Conservation (phyloP, 2,888 invertebrate species). For the Lochmaea crataegi region DNA sequence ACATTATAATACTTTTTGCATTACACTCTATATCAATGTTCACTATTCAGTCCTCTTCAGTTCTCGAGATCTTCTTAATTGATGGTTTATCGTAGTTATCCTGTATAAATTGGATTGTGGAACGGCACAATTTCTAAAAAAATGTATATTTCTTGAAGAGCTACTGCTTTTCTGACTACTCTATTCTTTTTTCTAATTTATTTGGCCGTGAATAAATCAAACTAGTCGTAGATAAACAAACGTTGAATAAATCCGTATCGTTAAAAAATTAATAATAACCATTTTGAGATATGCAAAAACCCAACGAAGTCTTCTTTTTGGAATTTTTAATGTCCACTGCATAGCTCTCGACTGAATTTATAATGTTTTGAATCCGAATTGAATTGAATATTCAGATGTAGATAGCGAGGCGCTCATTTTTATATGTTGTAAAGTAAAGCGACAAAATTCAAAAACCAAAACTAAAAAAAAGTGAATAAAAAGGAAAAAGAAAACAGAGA, state of each 20-base stretch:
- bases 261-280: slow-evolving; percentile 4
- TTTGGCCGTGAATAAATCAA: too few relatives aligned
- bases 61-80: too few relatives aligned
- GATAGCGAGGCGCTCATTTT: slow-evolving; percentile 35
- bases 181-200: too few relatives aligned
- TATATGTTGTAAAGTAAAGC: slow-evolving; percentile 29
- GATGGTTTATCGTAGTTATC: too few relatives aligned
- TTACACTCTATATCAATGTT: too few relatives aligned
- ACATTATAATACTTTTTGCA: too few relatives aligned
- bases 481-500: slow-evolving; percentile 13
- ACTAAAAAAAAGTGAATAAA: not conserved
- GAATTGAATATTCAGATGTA: slow-evolving; percentile 36
- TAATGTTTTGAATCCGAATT: slow-evolving; percentile 29
- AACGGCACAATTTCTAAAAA: too few relatives aligned
- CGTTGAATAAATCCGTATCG: not conserved
- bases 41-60: too few relatives aligned
- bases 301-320: not conserved
- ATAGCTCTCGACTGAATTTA: slow-evolving; percentile 27
- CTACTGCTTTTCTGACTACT: too few relatives aligned
- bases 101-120: too few relatives aligned
- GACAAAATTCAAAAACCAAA: slow-evolving; percentile 33
- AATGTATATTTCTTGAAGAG: too few relatives aligned
- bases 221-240: not conserved
- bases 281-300: slow-evolving; percentile 3
- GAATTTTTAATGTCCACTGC: slow-evolving; percentile 8